Base-by-base conservation (phyloP, 2,888 invertebrate genomes). In the Dicranocentrus wangi region DNA sequence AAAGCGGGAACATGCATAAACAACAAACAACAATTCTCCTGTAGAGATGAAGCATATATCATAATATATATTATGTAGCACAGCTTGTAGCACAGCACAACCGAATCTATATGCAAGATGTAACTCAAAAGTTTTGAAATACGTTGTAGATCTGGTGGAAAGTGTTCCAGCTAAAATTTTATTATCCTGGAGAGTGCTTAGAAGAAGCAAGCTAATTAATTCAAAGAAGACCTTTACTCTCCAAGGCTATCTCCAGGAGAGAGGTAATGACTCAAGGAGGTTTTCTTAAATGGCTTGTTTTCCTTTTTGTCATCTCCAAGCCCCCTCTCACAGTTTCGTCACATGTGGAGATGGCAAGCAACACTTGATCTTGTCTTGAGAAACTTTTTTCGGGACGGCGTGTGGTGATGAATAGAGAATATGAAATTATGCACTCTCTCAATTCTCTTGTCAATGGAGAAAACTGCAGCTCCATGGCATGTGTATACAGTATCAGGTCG, bases 191-290 rank as follows among this genome's bases (percentile, higher is more conserved):
- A 10, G 32, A 32, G 32, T 61, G 21, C 25, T 39, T 68, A 65
- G n/a, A n/a, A 47, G 47, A 68, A 68, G 51, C n/a, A 27, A 68
- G 51, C 68, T 68, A 68, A 68, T 68, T 68, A 68, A 68, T 68
- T 68, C 68, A 68, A 27, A 61, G n/a, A 68, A 51, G 68, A 51
- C 27, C 65, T 61, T 61, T 61, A 17, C 28, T 13, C 68, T 2
- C 13, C 47, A 27, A 19, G 55, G 15, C 19, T 3, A 23, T 55
- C n/a, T n/a, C n/a, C n/a, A n/a, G 23, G 55, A 55, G 21, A 21
- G 55, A 19, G 21, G 19, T 55, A 55, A 55, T 55, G 55, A 55
- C 3, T 7, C 21, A 55, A 3, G 47, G 8, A 23, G 55, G 55
- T 55, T 47, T 51, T 51, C 19, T 15, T 5, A 51, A 51, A 51